These are phyloP conservation scores for Drosophila flavopinicola DNA, from an alignment of 2,888 invertebrate species.

Conservation along the genomic window DNA sequence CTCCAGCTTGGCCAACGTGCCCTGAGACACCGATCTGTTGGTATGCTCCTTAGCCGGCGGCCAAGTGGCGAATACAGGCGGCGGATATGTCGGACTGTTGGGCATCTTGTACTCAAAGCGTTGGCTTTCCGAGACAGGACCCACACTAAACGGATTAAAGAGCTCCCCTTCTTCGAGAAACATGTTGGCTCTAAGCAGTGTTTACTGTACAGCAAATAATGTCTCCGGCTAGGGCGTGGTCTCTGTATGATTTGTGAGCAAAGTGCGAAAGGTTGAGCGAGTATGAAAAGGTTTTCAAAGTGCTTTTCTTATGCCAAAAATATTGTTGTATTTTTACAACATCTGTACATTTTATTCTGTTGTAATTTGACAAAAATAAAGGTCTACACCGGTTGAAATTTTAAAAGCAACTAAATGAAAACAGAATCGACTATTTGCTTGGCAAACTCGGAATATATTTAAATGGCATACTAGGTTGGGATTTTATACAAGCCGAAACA, in stretches of 20 bases:
- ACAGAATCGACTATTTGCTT: not conserved
- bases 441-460: too few species aligned
- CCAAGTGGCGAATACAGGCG: conserved; percentile 46
- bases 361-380: conserved; percentile 9
- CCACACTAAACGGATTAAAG: conserved; percentile 61
- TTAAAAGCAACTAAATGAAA: conserved; percentile 11
- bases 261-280: not conserved
- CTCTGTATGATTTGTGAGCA: not conserved
- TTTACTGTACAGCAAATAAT: not conserved
- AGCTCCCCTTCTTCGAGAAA: conserved; percentile 35
- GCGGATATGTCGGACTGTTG: conserved; percentile 47
- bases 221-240: not conserved
- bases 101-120: conserved; percentile 43
- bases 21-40: conserved; percentile 39
- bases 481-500: too few species aligned
- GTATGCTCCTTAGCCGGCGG: conserved; percentile 26
- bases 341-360: conserved; percentile 19
- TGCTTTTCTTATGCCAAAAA: conserved; percentile 11
- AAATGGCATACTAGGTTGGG: conserved; percentile 8
- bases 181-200: conserved; percentile 42
- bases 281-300: not conserved
- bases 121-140: conserved; percentile 18
- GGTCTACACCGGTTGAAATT: conserved; percentile 2
- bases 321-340: not conserved
- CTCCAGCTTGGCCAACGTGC: conserved; percentile 6